These are phyloP conservation scores for Chalcis sispes DNA, from an alignment of 2,888 invertebrate genomes.

Conservation along the genomic window DNA sequence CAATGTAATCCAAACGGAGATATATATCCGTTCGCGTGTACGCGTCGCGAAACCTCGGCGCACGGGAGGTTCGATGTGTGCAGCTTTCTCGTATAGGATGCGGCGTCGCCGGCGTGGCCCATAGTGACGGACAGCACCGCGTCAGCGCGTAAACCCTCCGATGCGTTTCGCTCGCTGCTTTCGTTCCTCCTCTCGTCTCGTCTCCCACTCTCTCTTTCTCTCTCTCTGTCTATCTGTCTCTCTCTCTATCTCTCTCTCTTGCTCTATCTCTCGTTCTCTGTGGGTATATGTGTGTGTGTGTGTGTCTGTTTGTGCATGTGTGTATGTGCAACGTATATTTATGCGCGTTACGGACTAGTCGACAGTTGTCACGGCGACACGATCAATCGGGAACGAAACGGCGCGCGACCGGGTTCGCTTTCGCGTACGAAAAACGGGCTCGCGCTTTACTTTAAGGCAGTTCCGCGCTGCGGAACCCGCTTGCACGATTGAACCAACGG, in stretches of 20 bases:
- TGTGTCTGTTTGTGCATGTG: slow-evolving; percentile 17
- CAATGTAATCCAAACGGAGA: slow-evolving; percentile 70
- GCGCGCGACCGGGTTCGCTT: slow-evolving; percentile 28
- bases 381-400: slow-evolving; percentile 51
- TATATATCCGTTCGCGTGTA: slow-evolving; percentile 62
- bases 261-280: too few relatives aligned
- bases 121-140: slow-evolving; percentile 63
- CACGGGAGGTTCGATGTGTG: slow-evolving; percentile 60
- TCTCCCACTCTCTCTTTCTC: neutral
- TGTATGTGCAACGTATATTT: slow-evolving; percentile 25
- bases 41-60: too few relatives aligned
- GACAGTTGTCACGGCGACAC: slow-evolving; percentile 53
- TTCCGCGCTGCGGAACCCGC: slow-evolving; percentile 14
- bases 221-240: neutral
- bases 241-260: too few relatives aligned
- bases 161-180: slow-evolving; percentile 44
- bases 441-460: slow-evolving; percentile 50
- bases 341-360: slow-evolving; percentile 19
- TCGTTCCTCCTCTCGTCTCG: neutral
- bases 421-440: slow-evolving; percentile 19
- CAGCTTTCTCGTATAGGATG: slow-evolving; percentile 19
- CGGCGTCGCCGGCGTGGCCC: slow-evolving; percentile 61
- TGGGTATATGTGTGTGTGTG: neutral
- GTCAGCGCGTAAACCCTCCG: slow-evolving; percentile 69
- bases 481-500: too few relatives aligned